These are phyloP conservation scores for Coenonympha arcania DNA, from an alignment of 2,888 invertebrate species.

Conservation along the genomic window DNA sequence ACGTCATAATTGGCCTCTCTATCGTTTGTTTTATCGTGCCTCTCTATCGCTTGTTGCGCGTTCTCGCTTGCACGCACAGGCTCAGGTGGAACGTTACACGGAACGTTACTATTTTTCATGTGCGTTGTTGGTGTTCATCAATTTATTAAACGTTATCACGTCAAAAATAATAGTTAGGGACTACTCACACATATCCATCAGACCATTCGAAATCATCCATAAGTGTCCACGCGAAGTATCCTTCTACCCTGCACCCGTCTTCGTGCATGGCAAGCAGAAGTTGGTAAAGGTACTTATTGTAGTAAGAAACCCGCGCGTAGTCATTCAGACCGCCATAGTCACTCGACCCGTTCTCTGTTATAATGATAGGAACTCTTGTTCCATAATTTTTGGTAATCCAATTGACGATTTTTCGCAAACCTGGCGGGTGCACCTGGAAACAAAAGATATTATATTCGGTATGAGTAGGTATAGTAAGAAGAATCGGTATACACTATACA, in stretches of 20 bases:
- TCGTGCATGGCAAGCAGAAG: conserved; percentile 52
- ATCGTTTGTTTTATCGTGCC: no score
- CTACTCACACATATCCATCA: conserved; percentile 63
- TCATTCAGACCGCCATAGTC: conserved; percentile 58
- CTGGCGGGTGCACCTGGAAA: conserved; percentile 75
- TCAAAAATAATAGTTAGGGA: no score
- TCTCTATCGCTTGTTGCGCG: no score
- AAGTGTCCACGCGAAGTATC: conserved; percentile 76
- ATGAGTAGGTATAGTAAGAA: no score
- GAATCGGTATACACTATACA: no score
- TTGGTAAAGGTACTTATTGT: conserved; percentile 62
- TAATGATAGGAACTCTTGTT: conserved; percentile 68
- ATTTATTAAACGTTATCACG: no score
- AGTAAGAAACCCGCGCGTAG: conserved; percentile 70
- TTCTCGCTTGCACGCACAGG: no score
- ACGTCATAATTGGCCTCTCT: no score
- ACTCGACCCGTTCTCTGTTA: conserved; percentile 76
- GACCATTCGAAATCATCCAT: conserved; percentile 78
- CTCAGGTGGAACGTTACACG: no score
- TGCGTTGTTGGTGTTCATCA: no score
- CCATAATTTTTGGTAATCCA: conserved; percentile 77
- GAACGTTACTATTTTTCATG: no score
- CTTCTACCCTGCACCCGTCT: conserved; percentile 61
- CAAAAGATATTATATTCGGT: not conserved
- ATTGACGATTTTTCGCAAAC: conserved; percentile 76